phyloP scores from a whole-genome alignment of 2,888 invertebrate species.

The Omphaloscelis lunosa region DNA sequence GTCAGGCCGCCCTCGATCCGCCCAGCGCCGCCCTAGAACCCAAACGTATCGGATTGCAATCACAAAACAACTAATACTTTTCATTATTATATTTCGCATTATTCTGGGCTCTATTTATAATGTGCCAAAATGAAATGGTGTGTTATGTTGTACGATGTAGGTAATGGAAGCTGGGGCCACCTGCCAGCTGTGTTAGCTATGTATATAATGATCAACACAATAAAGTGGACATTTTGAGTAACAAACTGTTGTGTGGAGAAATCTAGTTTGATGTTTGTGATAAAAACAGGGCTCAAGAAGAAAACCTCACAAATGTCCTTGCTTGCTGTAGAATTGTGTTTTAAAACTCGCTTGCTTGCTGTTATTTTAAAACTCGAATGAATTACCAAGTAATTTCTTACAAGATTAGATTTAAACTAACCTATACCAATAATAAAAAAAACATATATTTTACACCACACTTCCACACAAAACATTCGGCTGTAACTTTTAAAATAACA shows the following conservation, averaged over 20 bases:
- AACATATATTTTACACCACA: background rate
- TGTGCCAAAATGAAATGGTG: slow-evolving; percentile 35
- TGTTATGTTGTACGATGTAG: slow-evolving; percentile 17
- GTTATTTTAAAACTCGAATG: background rate
- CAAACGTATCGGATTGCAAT: slow-evolving; percentile 75
- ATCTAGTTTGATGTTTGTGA: background rate
- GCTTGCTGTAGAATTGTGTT: background rate
- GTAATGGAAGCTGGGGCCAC: slow-evolving; percentile 11
- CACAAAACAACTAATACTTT: slow-evolving; percentile 72
- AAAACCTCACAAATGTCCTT: background rate
- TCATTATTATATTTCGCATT: slow-evolving; percentile 70
- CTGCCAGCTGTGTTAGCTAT: slow-evolving; percentile 4
- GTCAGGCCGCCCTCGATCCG: slow-evolving; percentile 80
- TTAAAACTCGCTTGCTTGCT: background rate
- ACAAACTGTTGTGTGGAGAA: background rate
- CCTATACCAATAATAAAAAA: background rate
- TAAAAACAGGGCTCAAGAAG: too few relatives aligned
- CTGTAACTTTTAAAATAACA: slow-evolving; percentile 8
- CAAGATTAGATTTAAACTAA: background rate
- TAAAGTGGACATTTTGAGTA: background rate
- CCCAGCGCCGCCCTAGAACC: slow-evolving; percentile 74
- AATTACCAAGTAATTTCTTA: background rate
- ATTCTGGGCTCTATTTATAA: slow-evolving; percentile 61
- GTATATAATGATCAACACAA: too few relatives aligned
- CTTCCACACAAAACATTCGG: background rate